Evolutionary conservation across 2,113 vertebrate genomes (phyloP), one percentile per base, ranked within the genome.

Genomic region (Myocastor coypus): DNA sequence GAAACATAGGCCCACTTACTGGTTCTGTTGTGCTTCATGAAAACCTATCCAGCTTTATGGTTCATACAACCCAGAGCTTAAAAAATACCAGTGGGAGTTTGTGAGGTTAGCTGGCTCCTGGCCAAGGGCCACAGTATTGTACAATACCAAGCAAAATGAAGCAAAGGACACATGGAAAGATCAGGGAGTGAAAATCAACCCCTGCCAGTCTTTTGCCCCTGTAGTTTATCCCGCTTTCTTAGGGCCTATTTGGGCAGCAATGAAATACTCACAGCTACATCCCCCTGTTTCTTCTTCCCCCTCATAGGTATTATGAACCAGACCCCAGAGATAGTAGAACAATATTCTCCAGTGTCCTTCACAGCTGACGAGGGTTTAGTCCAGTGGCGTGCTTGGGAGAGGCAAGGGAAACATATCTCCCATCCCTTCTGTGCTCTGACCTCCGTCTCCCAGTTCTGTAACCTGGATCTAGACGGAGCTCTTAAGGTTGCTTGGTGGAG

Each of bases 151-250:
- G 57, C 64, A 83, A 92, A 85, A 71, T 46, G 69, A 22, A 84
- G 64, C 84, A 85, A 84, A 94, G 90, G 87, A 92, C 89, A 87
- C 30, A 28, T n/a, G 81, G 19, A 87, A 71, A 87, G 69, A 78
- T 63, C 55, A 73, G 83, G 73, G 73, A 63, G 28, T 34, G 40
- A 78, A 63, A 81, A 77, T 61, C n/a, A 88, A 32, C 66, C 64
- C 42, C n/a, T 6, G 37, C 82, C 88, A 82, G 28, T 91, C 81
- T 61, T 22, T 52, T 88, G 69, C 77, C 95, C n/a, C 91, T 71
- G 61, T 9, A 10, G 32, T n/a, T 64, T 78, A 91, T 17, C 34
- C 7, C 50, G 8, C 50, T 81, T 87, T 78, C 93, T 50, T 46
- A 52, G 66, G 42, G 89, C 34, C 50, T 4, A 40, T 59, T 13